Percentiles rank a stretch among this genome's conserved stretches.
phyloP scores from a whole-genome alignment of 2,113 vertebrate species.

The Paramormyrops kingsleyae region DNA sequence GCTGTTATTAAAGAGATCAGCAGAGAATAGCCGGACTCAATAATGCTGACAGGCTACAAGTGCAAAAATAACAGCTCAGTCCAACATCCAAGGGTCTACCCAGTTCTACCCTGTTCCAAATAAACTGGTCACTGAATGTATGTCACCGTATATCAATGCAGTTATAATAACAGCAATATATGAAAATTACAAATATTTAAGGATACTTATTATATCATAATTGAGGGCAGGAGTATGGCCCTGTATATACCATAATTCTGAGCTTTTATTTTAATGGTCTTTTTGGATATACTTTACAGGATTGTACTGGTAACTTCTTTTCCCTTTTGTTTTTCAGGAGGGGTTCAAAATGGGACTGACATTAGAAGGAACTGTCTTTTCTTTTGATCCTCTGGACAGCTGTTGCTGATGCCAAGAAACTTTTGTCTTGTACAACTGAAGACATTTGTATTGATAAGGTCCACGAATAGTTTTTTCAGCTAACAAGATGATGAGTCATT shows the following conservation, averaged over 20 bases:
- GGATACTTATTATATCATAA: not conserved
- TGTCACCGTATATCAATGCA: not conserved
- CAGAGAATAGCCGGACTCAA: not conserved
- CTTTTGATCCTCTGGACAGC: slow-evolving; percentile 86
- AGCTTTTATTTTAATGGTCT: not conserved
- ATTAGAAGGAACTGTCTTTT: slow-evolving; percentile 93
- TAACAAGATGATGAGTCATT: slow-evolving; percentile 42
- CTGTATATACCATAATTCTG: not conserved
- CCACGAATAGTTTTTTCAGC: slow-evolving; percentile 50
- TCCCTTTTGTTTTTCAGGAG: slow-evolving; percentile 76
- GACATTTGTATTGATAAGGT: slow-evolving; percentile 60
- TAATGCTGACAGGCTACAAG: not conserved
- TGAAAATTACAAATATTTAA: not conserved
- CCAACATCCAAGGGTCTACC: not conserved
- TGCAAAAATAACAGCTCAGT: not conserved
- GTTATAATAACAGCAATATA: not conserved
- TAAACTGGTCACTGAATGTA: not conserved
- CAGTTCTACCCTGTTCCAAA: not conserved
- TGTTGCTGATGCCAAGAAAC: slow-evolving; percentile 76
- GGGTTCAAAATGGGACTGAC: slow-evolving; percentile 99
- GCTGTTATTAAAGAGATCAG: not conserved
- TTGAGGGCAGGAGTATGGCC: not conserved
- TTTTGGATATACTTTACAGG: not conserved
- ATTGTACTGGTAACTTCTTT: slow-evolving; percentile 15
- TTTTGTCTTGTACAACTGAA: slow-evolving; percentile 37